These are phyloP conservation scores for Trissolcus japonicus DNA, from an alignment of 2,888 invertebrate species.

Conservation along the genomic window DNA sequence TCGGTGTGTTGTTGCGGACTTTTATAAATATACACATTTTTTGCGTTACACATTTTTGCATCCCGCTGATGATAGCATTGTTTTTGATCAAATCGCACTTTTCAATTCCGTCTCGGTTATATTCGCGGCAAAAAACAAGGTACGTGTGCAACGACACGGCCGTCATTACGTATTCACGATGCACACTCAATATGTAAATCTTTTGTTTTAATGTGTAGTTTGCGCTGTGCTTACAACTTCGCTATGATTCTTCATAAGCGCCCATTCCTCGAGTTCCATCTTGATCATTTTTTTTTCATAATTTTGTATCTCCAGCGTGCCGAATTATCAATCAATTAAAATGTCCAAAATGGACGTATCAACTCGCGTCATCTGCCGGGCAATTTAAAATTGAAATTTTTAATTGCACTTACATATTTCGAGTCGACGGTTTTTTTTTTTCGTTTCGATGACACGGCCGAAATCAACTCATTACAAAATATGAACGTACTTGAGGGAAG, in stretches of 20 bases:
- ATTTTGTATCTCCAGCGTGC: too few relatives aligned
- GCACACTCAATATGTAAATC: slow-evolving; percentile 51
- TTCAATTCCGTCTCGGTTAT: slow-evolving; percentile 18
- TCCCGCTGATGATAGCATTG: slow-evolving; percentile 31
- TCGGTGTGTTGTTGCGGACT: background rate
- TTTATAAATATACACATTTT: slow-evolving; percentile 22
- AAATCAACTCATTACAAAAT: slow-evolving; percentile 1
- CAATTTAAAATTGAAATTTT: too few relatives aligned
- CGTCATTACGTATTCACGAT: slow-evolving; percentile 50
- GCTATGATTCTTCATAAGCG: slow-evolving; percentile 35
- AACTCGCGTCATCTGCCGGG: too few relatives aligned
- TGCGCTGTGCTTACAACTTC: slow-evolving; percentile 18
- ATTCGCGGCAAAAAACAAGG: slow-evolving; percentile 33
- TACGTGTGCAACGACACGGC: slow-evolving; percentile 27
- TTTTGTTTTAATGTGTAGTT: slow-evolving; percentile 42
- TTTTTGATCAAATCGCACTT: slow-evolving; percentile 28
- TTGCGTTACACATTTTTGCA: background rate
- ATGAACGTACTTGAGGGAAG: background rate
- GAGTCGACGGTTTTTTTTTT: too few relatives aligned
- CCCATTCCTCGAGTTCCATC: slow-evolving; percentile 20
- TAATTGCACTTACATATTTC: too few relatives aligned
- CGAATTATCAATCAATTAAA: too few relatives aligned
- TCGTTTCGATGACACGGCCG: too few relatives aligned
- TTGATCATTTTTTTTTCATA: too few relatives aligned
- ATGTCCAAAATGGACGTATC: too few relatives aligned